Evolutionary conservation across 2,113 vertebrate species (phyloP).

Genomic region (Emydocephalus ijimae): DNA sequence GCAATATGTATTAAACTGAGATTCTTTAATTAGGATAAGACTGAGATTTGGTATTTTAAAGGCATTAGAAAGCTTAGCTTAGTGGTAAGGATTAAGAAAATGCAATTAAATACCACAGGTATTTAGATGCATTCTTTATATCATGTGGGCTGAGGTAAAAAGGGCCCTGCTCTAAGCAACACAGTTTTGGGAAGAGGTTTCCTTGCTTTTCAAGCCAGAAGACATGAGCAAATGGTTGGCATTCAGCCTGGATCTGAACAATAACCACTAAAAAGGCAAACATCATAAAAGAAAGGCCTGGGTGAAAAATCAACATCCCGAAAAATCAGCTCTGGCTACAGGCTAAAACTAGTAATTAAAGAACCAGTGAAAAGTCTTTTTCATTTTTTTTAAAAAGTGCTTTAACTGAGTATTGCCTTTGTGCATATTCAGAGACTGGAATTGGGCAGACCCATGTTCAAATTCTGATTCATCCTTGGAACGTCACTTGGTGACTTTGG

Average conservation of each 20-base stretch:
- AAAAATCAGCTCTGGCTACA: no score
- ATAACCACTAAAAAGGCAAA: neutral
- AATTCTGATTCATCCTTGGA: neutral
- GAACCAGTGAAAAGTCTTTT: neutral
- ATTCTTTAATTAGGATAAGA: conserved; percentile 98
- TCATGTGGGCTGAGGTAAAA: conserved; percentile 53
- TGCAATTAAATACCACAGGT: conserved; percentile 81
- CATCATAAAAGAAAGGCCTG: neutral
- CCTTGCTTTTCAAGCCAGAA: neutral
- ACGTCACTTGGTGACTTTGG: neutral
- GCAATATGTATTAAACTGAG: conserved; percentile 96
- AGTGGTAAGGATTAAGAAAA: conserved; percentile 82
- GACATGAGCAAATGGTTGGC: conserved; percentile 11
- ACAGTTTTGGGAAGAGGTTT: conserved; percentile 19
- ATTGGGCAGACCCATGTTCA: neutral
- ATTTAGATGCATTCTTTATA: conserved; percentile 64
- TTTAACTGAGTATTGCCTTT: neutral
- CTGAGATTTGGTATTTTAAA: conserved; percentile 85
- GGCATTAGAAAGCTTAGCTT: conserved; percentile 87
- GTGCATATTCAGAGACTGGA: neutral
- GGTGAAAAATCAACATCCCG: neutral
- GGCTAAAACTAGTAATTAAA: neutral
- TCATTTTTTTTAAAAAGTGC: neutral
- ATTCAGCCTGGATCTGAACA: neutral
- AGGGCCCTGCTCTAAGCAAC: conserved; percentile 55